Base-by-base conservation (phyloP, 2,888 invertebrate genomes). In the Coleophora flavipennella region DNA sequence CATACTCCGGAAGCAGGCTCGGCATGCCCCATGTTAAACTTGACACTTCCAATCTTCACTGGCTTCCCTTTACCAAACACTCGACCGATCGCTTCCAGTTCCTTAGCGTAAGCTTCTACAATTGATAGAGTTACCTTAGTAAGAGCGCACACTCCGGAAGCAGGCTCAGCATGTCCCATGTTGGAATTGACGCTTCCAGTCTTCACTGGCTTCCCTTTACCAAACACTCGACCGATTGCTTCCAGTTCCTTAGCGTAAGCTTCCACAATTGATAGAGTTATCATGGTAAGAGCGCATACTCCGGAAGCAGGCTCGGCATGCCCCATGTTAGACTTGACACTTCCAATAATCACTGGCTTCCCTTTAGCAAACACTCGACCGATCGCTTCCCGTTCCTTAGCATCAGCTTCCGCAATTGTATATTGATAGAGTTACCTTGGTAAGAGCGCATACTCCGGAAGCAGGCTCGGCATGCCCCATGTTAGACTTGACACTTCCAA, bases 171-270 rank as follows among this genome's bases (percentile, higher is more conserved):
- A 33, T 72, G 52, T 0, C 77, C 77, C 70, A 75, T 73, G 40
- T 75, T 75, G 2, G 75, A 74, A 43, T 73, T 76, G 1, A 77
- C 68, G 38, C 67, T 52, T 13, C 77, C 77, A 44, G 91, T 80
- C 49, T 86, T 77, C 1, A 91, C 67, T 3, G 87, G 78, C 26
- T 81, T 84, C 29, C 75, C 66, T 33, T 70, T 66, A 39, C 79
- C 83, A 54, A 89, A 87, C 8, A 87, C 68, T 39, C 87, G 83
- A 13, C 81, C 75, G 36, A 91, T 86, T 1, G 88, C 87, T 51
- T 86, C 80, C 1, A 89, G 67, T 67, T 91, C 91, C 55, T 88
- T 87, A 8, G 86, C 87, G 60, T 91, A 91, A 13, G 89, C 86
- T 40, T 77, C 59, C n/a, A 64, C 87, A n/a, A n/a, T n/a, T n/a